Evolutionary conservation across 2,888 invertebrate species (phyloP).

Genomic region (Ormyrus thymus): DNA sequence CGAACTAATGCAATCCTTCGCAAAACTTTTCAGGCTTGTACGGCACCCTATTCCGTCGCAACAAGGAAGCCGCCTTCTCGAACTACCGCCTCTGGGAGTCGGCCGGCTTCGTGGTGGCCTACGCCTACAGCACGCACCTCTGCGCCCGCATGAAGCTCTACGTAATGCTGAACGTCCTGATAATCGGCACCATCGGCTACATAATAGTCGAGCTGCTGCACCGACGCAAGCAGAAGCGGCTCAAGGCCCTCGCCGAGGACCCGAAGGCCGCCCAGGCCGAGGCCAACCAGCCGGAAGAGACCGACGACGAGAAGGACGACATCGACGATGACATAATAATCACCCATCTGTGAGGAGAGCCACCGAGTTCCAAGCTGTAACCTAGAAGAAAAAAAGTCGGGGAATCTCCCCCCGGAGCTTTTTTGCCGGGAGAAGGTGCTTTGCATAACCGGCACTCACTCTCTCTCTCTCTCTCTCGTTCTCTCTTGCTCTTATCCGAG

Average conservation of each 20-base stretch:
- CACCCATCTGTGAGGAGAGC: conserved; percentile 82
- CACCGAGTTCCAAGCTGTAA: not conserved
- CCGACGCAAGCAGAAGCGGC: conserved; percentile 85
- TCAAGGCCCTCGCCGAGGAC: conserved; percentile 84
- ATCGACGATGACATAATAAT: conserved; percentile 92
- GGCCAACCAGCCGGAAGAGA: conserved; percentile 82
- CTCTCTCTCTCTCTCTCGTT: no score
- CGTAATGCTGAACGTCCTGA: conserved; percentile 86
- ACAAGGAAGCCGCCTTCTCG: conserved; percentile 94
- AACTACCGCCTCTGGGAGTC: conserved; percentile 94
- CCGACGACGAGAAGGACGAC: conserved; percentile 91
- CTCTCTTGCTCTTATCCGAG: no score
- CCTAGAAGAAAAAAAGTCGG: no score
- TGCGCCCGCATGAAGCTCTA: conserved; percentile 91
- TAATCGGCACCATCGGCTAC: conserved; percentile 86
- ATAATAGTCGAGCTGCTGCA: conserved; percentile 88
- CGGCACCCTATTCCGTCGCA: conserved; percentile 89
- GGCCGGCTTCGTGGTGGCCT: conserved; percentile 91
- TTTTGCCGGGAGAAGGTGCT: no score
- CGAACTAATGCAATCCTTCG: no score
- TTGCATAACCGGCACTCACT: no score
- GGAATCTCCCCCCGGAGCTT: no score
- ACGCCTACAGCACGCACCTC: conserved; percentile 90
- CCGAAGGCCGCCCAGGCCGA: conserved; percentile 83
- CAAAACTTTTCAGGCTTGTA: conserved; percentile 81